Percentiles rank a stretch among this genome's conserved stretches.
Conservation (phyloP, 2,113 vertebrate genomes). For the Tetrax tetrax region DNA sequence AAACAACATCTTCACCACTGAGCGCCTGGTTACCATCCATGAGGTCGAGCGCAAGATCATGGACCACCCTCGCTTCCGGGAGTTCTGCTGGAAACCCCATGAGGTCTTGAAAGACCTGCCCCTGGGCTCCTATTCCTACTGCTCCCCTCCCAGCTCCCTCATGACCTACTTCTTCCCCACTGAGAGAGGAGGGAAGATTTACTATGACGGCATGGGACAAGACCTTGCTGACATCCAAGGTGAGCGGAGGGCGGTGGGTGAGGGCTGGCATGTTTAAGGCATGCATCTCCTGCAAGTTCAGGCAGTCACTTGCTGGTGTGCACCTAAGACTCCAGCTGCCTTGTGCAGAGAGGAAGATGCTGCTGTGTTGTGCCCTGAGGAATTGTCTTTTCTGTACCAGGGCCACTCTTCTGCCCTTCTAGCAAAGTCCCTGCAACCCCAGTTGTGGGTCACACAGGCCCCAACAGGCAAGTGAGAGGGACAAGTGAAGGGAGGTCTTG, state of each 20-base stretch:
- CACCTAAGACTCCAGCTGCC: neutral
- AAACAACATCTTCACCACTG: slow-evolving; percentile 94
- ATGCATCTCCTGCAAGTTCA: neutral
- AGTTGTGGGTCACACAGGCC: neutral
- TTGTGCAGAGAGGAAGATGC: neutral
- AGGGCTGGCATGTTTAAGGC: neutral
- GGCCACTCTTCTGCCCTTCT: neutral
- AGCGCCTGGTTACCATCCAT: slow-evolving; percentile 90
- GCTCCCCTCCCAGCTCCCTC: slow-evolving; percentile 88
- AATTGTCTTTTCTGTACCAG: neutral
- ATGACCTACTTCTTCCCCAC: slow-evolving; percentile 97
- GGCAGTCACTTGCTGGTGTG: neutral
- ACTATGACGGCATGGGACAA: slow-evolving; percentile 95
- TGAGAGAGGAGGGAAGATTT: slow-evolving; percentile 92
- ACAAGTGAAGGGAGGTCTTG: neutral
- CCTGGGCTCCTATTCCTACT: slow-evolving; percentile 91
- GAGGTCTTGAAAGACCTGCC: slow-evolving; percentile 92
- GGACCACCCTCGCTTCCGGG: slow-evolving; percentile 91
- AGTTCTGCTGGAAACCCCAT: slow-evolving; percentile 97
- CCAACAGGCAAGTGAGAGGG: accelerated
- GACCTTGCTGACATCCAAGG: slow-evolving; percentile 94
- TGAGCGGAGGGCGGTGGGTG: slow-evolving; percentile 7
- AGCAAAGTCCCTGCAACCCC: neutral
- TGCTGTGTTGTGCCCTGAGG: neutral
- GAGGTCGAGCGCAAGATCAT: slow-evolving; percentile 91